Evolutionary conservation across 2,888 invertebrate species (phyloP).

Genomic region (Formica aserva): DNA sequence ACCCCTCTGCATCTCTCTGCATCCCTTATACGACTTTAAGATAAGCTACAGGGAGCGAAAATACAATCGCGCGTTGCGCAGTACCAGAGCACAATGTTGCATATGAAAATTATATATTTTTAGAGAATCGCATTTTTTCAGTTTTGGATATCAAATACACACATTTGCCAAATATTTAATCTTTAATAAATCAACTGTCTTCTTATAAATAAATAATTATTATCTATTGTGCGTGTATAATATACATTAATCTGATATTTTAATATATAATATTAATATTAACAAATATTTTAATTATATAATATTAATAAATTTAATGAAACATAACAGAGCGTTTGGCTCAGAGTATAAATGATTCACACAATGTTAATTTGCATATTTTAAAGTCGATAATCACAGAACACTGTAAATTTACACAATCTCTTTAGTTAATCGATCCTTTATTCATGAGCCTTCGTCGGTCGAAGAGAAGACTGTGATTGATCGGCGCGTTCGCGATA

Average conservation of each 20-base stretch:
- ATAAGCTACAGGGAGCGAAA: slow-evolving; percentile 18
- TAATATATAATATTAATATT: slow-evolving; percentile 6
- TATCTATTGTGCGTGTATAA: background rate
- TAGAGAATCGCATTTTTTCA: background rate
- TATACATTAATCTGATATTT: slow-evolving; percentile 31
- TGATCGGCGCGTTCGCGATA: background rate
- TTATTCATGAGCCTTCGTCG: background rate
- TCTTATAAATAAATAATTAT: background rate
- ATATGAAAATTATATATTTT: slow-evolving; percentile 6
- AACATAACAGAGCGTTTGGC: background rate
- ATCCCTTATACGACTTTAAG: slow-evolving; percentile 4
- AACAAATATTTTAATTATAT: slow-evolving; percentile 26
- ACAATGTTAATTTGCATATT: background rate
- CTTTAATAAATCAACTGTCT: slow-evolving; percentile 2
- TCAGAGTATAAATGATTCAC: slow-evolving; percentile 8
- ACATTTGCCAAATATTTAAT: background rate
- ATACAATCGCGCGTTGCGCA: slow-evolving; percentile 2
- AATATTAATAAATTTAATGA: slow-evolving; percentile 23
- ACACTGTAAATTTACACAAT: background rate
- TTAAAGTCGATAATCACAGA: slow-evolving; percentile 13
- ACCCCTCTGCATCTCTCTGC: background rate
- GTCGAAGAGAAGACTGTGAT: background rate
- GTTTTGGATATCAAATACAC: background rate
- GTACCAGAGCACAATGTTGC: background rate
- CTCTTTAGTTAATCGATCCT: background rate